Evolutionary conservation across 2,797 vertebrate genomes (phyloP).

Genomic region (Helicolenus hilgendorfi): DNA sequence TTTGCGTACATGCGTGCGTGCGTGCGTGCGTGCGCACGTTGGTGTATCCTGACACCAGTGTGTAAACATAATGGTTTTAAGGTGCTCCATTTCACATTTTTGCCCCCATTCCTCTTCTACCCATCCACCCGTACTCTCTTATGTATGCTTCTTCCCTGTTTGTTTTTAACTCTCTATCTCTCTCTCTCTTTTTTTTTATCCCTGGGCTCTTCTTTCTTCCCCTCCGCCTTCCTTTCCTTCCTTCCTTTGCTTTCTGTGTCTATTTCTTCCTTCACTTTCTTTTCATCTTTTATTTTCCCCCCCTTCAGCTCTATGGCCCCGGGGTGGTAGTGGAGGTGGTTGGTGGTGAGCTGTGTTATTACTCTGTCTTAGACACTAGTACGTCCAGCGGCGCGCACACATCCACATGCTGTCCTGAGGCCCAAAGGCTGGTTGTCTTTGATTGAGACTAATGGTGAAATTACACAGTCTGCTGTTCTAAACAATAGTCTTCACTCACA

Average conservation of each 20-base stretch:
- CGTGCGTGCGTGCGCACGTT: neutral
- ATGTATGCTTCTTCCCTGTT: conserved; percentile 26
- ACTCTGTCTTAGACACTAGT: conserved; percentile 60
- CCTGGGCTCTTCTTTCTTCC: conserved; percentile 36
- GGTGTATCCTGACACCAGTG: conserved; percentile 26
- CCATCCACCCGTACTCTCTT: conserved; percentile 10
- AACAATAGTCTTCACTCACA: conserved; percentile 82
- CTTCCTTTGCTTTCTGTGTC: conserved; percentile 61
- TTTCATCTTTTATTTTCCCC: conserved; percentile 56
- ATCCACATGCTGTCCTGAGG: conserved; percentile 33
- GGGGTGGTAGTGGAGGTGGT: conserved; percentile 14
- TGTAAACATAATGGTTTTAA: conserved; percentile 65
- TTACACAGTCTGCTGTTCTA: conserved; percentile 79
- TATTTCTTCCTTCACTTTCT: conserved; percentile 60
- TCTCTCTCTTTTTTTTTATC: conserved; percentile 19
- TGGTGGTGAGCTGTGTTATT: conserved; percentile 51
- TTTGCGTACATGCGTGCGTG: too few species aligned
- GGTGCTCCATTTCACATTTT: conserved; percentile 66
- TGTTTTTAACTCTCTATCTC: conserved; percentile 47
- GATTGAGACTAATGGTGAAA: conserved; percentile 86
- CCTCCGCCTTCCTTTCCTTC: conserved; percentile 4
- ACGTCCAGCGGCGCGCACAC: conserved; percentile 31
- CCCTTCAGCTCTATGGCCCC: conserved; percentile 49
- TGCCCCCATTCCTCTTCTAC: conserved; percentile 14
- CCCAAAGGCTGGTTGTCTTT: conserved; percentile 67